Evolutionary conservation across 1,140 invertebrate species (phyloP).

Genomic region (Teleogryllus occipitalis): DNA sequence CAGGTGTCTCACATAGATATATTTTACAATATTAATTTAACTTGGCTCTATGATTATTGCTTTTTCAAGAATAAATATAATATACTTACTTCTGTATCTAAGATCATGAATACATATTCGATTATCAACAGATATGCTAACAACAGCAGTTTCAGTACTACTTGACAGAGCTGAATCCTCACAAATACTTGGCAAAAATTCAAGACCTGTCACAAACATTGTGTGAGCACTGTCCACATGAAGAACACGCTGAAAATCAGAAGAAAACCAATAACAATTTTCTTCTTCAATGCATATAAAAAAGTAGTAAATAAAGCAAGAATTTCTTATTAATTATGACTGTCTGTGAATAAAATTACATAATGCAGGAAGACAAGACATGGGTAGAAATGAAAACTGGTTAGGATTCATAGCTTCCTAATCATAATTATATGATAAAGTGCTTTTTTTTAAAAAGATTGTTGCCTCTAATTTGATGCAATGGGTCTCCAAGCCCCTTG

Average conservation of each 20-base stretch:
- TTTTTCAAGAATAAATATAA: background rate
- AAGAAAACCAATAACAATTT: too few relatives aligned
- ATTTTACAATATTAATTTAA: background rate
- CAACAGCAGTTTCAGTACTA: constrained; percentile 69
- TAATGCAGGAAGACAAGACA: too few relatives aligned
- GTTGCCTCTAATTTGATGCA: too few relatives aligned
- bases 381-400: too few relatives aligned
- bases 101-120: constrained; percentile 84
- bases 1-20: background rate
- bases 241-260: constrained; percentile 50
- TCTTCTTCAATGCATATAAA: too few relatives aligned
- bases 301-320: too few relatives aligned
- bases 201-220: constrained; percentile 89
- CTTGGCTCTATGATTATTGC: background rate
- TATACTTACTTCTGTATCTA: constrained; percentile 65
- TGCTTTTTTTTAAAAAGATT: too few relatives aligned
- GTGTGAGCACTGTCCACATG: constrained; percentile 76
- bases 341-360: too few relatives aligned
- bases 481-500: too few relatives aligned
- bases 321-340: too few relatives aligned
- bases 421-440: too few relatives aligned
- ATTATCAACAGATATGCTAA: constrained; percentile 93
- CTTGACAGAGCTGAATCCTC: constrained; percentile 55
- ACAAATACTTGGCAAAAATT: constrained; percentile 67
- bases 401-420: too few relatives aligned